Conservation (phyloP, 2,888 invertebrate genomes). For the Chloroclysta siterata region DNA sequence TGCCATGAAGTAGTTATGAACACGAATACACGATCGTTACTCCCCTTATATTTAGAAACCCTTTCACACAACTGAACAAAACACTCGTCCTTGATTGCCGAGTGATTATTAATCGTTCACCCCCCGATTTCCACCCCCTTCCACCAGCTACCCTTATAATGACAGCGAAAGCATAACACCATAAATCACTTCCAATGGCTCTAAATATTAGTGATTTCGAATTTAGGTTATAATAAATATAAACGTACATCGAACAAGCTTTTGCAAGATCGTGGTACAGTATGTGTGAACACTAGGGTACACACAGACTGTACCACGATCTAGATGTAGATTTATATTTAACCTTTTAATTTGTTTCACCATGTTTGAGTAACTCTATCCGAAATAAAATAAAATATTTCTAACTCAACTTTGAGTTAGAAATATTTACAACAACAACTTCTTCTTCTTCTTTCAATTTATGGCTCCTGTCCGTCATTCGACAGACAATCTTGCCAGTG, state of each 20-base stretch:
- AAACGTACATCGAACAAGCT: constrained; percentile 10
- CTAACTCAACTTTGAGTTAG: too few species aligned
- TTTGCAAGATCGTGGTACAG: too few species aligned
- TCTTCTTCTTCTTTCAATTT: too few species aligned
- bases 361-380: too few species aligned
- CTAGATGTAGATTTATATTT: too few species aligned
- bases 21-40: constrained; percentile 8
- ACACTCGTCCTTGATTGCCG: constrained; percentile 30
- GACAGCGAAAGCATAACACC: constrained; percentile 46
- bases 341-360: too few species aligned
- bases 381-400: too few species aligned
- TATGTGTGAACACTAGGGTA: too few species aligned
- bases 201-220: constrained; percentile 68
- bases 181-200: constrained; percentile 70
- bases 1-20: constrained; percentile 12
- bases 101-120: constrained; percentile 42
- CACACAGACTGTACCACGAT: too few species aligned
- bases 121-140: constrained; percentile 23
- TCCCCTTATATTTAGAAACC: constrained; percentile 18
- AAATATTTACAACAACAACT: too few species aligned
- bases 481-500: too few species aligned
- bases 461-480: too few species aligned
- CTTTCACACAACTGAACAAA: constrained; percentile 29
- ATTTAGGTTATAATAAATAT: constrained; percentile 17
- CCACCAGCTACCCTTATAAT: constrained; percentile 27